These are phyloP conservation scores for Stegana nigrithorax DNA, from an alignment of 2,888 invertebrate genomes.

Conservation along the genomic window DNA sequence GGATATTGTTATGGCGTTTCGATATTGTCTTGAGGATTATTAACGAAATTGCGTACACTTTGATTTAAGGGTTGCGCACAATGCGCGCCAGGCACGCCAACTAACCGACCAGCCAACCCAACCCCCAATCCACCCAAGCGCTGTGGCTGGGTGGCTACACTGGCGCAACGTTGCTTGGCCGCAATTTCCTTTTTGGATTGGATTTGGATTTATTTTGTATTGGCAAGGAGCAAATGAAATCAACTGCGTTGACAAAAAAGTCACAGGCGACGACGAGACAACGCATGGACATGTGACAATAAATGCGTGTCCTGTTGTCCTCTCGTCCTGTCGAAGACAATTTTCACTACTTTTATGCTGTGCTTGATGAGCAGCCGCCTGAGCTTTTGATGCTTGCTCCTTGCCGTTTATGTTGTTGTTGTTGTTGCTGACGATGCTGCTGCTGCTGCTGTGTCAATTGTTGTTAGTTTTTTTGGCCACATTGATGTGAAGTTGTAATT, in stretches of 20 bases:
- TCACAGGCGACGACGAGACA: background rate
- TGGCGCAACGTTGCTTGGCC: too few relatives aligned
- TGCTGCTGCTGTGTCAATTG: conserved; percentile 32
- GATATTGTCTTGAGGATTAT: conserved; percentile 68
- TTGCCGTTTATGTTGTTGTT: background rate
- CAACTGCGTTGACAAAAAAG: conserved; percentile 33
- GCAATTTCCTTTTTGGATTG: conserved; percentile 15
- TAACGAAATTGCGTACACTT: conserved; percentile 65
- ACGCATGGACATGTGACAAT: conserved; percentile 4
- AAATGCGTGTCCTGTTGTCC: too few relatives aligned
- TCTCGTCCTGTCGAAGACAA: conserved; percentile 5
- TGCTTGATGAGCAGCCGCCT: background rate
- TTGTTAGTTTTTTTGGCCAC: conserved; percentile 20
- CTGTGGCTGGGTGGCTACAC: too few relatives aligned
- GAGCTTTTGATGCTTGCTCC: background rate
- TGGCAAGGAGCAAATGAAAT: conserved; percentile 45
- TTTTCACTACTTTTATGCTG: conserved; percentile 19
- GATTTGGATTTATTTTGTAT: too few relatives aligned
- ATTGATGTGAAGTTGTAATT: background rate
- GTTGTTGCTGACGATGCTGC: conserved; percentile 49
- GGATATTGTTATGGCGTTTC: conserved; percentile 67
- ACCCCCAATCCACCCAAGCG: too few relatives aligned
- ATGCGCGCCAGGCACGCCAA: conserved; percentile 48
- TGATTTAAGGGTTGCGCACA: conserved; percentile 66
- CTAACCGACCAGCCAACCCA: too few relatives aligned